phyloP scores from a whole-genome alignment of 1,140 invertebrate genomes.

The Andricus grossulariae region DNA sequence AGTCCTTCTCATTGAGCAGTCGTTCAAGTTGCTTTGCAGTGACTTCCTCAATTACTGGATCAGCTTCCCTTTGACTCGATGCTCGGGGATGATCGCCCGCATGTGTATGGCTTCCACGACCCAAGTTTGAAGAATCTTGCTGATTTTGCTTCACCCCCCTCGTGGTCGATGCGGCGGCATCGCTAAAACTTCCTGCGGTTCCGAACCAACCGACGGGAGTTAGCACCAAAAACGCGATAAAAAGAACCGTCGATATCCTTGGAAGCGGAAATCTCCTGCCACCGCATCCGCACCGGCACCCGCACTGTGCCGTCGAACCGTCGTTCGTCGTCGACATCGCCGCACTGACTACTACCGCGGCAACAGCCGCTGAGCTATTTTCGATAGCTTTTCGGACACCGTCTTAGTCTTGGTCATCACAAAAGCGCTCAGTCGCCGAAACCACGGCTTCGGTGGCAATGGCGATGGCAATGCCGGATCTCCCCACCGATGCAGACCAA shows the following conservation, averaged over 20 bases:
- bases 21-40: constrained; percentile 93
- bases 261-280: constrained; percentile 59
- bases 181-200: constrained; percentile 41
- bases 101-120: constrained; percentile 40
- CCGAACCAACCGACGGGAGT: constrained; percentile 46
- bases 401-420: constrained; percentile 55
- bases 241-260: constrained; percentile 54
- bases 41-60: constrained; percentile 93
- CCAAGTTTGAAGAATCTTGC: constrained; percentile 20
- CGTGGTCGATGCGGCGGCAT: constrained; percentile 46
- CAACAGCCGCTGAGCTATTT: constrained; percentile 56
- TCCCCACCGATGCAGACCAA: constrained; percentile 25
- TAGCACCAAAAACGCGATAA: constrained; percentile 58
- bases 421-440: constrained; percentile 51
- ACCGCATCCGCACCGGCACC: constrained; percentile 62
- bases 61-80: constrained; percentile 74
- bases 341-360: constrained; percentile 71
- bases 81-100: constrained; percentile 31
- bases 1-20: constrained; percentile 91
- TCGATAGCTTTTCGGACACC: constrained; percentile 56
- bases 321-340: constrained; percentile 76
- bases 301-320: constrained; percentile 70
- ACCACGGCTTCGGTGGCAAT: constrained; percentile 20
- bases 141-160: constrained; percentile 51
- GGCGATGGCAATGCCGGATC: constrained; percentile 32